Percentiles rank a stretch among this genome's conserved stretches.
Evolutionary conservation across 64 coral and sea anemone genomes (phyloP).

Genomic region (Actinia tenebrosa): DNA sequence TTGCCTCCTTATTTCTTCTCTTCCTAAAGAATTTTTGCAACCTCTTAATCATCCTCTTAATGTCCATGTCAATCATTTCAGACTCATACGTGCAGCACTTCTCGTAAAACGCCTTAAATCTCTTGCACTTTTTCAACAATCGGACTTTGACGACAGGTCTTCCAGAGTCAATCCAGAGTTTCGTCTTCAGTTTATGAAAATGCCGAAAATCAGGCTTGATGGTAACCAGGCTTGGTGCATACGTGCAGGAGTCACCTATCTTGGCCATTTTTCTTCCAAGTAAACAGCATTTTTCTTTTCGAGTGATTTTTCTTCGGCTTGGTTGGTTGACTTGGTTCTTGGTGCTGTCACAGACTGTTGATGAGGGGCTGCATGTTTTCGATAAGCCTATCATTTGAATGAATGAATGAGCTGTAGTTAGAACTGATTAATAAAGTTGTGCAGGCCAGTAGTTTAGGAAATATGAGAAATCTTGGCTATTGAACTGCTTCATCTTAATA

Average conservation of each 20-base stretch:
- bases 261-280: constrained; percentile 82
- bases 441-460: no score
- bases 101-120: constrained; percentile 61
- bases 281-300: constrained; percentile 58
- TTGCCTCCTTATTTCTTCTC: constrained; percentile 13
- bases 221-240: constrained; percentile 26
- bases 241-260: constrained; percentile 69
- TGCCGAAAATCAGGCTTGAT: constrained; percentile 48
- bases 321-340: neutral
- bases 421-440: no score
- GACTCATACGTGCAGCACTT: constrained; percentile 84
- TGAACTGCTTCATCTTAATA: no score
- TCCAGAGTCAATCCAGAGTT: constrained; percentile 40
- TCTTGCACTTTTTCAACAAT: constrained; percentile 61
- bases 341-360: neutral
- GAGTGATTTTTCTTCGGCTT: constrained; percentile 21
- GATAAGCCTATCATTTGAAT: neutral
- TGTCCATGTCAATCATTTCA: constrained; percentile 42
- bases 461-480: no score
- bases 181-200: constrained; percentile 78
- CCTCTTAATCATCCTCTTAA: constrained; percentile 34
- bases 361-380: neutral
- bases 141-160: constrained; percentile 48
- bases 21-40: constrained; percentile 26
- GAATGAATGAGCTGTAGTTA: neutral